Percentiles rank a stretch among this genome's conserved stretches.
Conservation (phyloP, 23 tunicate species). For the Phallusia fumigata region DNA sequence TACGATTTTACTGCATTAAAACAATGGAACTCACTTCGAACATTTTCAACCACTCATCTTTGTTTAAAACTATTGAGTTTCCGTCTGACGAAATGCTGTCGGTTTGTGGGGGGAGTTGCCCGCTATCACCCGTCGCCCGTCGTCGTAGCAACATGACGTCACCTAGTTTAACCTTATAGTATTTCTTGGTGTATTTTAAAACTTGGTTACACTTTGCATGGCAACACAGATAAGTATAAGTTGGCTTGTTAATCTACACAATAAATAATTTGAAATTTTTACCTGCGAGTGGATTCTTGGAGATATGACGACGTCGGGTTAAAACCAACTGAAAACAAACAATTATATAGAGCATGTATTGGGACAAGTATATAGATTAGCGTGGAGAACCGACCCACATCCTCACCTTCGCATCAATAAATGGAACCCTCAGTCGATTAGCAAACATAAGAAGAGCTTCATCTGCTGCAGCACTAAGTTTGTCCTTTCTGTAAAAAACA, state of each 20-base stretch:
- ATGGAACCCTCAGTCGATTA: conserved; percentile 46
- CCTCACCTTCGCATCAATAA: conserved; percentile 46
- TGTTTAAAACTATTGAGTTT: not conserved
- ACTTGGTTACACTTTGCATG: no score
- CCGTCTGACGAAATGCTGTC: not conserved
- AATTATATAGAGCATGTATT: no score
- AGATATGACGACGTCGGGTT: not conserved
- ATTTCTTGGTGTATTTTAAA: no score
- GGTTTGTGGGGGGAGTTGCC: not conserved
- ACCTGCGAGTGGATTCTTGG: not conserved
- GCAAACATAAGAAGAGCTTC: conserved; percentile 65
- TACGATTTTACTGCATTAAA: no score
- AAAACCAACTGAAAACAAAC: conserved; percentile 17
- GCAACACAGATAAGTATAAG: no score
- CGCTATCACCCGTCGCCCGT: not conserved
- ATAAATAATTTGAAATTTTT: no score
- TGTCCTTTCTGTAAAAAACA: conserved; percentile 20
- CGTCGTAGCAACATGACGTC: conserved; percentile 7
- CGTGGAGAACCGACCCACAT: no score
- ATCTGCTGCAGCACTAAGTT: conserved; percentile 51
- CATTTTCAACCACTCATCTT: conserved; percentile 37
- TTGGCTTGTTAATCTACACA: no score
- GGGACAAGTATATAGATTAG: no score
- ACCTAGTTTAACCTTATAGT: no score
- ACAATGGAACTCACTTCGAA: conserved; percentile 22